phyloP scores from a whole-genome alignment of 2,888 invertebrate genomes.

The Pyrocoelia pectoralis region DNA sequence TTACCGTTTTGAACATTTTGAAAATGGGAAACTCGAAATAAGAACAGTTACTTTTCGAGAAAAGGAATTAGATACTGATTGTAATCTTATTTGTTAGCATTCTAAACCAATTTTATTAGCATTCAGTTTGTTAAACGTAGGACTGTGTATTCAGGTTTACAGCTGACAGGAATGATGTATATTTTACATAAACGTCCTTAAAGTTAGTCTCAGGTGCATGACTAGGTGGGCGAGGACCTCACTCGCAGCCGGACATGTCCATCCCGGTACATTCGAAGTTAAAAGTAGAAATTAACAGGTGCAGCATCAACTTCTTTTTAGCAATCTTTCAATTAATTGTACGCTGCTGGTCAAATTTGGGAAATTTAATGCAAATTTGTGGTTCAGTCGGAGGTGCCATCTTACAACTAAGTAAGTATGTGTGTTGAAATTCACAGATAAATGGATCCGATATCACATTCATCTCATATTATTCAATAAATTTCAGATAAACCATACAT shows the following conservation, averaged over 20 bases:
- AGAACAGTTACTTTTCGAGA: neutral
- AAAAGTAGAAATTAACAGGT: constrained; percentile 30
- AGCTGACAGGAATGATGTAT: constrained; percentile 40
- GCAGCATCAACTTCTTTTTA: constrained; percentile 12
- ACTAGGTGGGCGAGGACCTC: constrained; percentile 42
- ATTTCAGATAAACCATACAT: constrained; percentile 9
- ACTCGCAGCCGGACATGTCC: constrained; percentile 42
- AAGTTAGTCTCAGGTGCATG: constrained; percentile 41
- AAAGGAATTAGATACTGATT: neutral
- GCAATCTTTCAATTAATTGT: no score
- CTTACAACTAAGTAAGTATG: no score
- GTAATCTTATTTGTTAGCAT: constrained; percentile 7
- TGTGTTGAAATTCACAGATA: no score
- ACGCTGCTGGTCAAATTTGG: no score
- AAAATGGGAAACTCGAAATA: neutral
- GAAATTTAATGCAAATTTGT: no score
- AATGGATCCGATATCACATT: no score
- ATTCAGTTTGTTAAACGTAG: constrained; percentile 25
- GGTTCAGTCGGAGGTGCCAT: no score
- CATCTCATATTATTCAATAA: constrained; percentile 4
- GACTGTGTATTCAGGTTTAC: constrained; percentile 34
- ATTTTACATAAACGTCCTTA: constrained; percentile 42
- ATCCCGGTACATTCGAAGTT: constrained; percentile 37
- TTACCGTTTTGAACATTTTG: neutral
- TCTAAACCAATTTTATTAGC: constrained; percentile 3